These are phyloP conservation scores for Silurus glanis DNA, from an alignment of 2,113 vertebrate genomes.

Conservation along the genomic window DNA sequence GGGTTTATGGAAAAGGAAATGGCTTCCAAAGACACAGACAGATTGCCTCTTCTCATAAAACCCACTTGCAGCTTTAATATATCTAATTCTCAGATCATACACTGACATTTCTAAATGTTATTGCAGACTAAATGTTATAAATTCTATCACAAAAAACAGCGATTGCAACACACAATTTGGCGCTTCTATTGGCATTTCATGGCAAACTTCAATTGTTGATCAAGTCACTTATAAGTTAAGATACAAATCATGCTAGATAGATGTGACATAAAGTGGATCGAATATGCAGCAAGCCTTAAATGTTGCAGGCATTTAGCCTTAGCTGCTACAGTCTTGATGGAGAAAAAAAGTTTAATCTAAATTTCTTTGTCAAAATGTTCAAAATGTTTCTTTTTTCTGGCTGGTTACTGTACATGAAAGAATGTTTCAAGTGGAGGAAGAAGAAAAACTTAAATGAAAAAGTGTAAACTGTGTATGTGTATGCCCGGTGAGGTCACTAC, in stretches of 20 bases:
- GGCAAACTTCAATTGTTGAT: not conserved
- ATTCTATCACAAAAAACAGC: not conserved
- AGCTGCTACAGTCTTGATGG: not conserved
- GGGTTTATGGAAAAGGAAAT: slow-evolving; percentile 32
- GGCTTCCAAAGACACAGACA: slow-evolving; percentile 23
- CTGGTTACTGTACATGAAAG: not conserved
- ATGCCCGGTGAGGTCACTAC: not conserved
- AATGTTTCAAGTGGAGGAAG: not conserved
- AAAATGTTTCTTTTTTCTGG: not conserved
- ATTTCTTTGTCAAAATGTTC: not conserved
- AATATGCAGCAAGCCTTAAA: not conserved
- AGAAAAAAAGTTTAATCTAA: not conserved
- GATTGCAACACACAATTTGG: not conserved
- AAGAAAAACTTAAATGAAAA: not conserved
- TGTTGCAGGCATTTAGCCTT: not conserved
- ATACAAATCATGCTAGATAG: not conserved
- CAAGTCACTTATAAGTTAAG: slow-evolving; percentile 4
- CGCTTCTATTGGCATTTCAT: not conserved
- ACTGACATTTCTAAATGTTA: slow-evolving; percentile 38
- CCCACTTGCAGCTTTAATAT: slow-evolving; percentile 6
- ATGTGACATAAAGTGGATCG: not conserved
- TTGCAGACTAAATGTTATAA: slow-evolving; percentile 14
- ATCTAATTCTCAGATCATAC: slow-evolving; percentile 19
- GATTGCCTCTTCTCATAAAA: slow-evolving; percentile 28
- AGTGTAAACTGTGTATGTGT: not conserved